A percentile compares a stretch with the other conserved stretches of the same genome.
These are phyloP conservation scores for Brachynemurus nebulosus DNA, from an alignment of 2,888 invertebrate species.

Conservation along the genomic window DNA sequence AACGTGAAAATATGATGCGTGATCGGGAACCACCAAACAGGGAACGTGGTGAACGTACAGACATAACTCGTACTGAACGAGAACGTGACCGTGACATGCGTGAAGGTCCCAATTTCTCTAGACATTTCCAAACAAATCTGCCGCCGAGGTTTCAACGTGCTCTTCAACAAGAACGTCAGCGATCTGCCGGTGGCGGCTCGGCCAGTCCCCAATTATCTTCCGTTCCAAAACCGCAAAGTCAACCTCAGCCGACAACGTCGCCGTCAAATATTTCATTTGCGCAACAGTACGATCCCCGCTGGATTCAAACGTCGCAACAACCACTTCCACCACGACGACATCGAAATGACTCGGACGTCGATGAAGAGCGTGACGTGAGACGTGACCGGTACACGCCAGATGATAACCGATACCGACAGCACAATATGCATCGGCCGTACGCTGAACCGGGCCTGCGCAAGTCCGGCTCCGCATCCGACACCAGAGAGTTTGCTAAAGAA, in stretches of 20 bases:
- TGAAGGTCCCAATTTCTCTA: constrained; percentile 48
- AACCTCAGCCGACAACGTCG: constrained; percentile 12
- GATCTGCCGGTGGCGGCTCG: constrained; percentile 17
- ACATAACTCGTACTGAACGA: constrained; percentile 12
- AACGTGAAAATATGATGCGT: constrained; percentile 23
- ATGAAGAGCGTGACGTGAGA: constrained; percentile 25
- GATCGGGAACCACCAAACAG: too few species aligned
- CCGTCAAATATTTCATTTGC: constrained; percentile 20
- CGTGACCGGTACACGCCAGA: constrained; percentile 20
- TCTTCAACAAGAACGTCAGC: constrained; percentile 51
- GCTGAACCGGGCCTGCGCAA: constrained; percentile 22
- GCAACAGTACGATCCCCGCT: constrained; percentile 24
- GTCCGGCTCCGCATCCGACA: constrained; percentile 15
- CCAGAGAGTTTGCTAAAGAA: constrained; percentile 29
- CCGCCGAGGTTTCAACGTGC: constrained; percentile 70
- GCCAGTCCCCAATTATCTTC: constrained; percentile 11
- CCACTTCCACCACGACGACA: constrained; percentile 7
- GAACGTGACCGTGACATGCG: constrained; percentile 32
- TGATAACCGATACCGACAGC: constrained; percentile 23
- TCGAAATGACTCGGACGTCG: constrained; percentile 18
- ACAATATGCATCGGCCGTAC: constrained; percentile 24
- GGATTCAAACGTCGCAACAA: constrained; percentile 17
- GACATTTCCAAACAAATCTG: constrained; percentile 67
- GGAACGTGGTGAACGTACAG: too few species aligned
- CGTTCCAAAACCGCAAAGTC: constrained; percentile 12